phyloP scores from a whole-genome alignment of 2,113 vertebrate genomes.

The Vanacampus margaritifer region DNA sequence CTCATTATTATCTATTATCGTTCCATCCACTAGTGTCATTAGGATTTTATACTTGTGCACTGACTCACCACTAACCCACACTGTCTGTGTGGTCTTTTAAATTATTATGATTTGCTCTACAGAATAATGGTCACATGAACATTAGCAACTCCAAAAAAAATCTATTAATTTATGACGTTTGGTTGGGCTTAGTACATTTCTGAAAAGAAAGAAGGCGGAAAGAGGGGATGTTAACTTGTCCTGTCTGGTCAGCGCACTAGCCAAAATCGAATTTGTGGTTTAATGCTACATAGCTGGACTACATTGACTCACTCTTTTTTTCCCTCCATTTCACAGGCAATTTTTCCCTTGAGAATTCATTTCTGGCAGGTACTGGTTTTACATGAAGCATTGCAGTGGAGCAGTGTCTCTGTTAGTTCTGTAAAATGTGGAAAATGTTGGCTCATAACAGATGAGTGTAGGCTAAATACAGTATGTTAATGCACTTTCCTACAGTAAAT shows the following conservation, averaged over 20 bases:
- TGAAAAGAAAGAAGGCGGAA: neutral
- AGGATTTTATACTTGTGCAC: neutral
- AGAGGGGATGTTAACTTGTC: neutral
- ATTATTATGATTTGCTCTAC: neutral
- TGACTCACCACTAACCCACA: neutral
- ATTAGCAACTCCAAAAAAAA: neutral
- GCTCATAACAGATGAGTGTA: neutral
- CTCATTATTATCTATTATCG: slow-evolving; percentile 21
- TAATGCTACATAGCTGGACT: neutral
- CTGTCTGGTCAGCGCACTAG: neutral
- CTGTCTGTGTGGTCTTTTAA: neutral
- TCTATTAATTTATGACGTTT: neutral
- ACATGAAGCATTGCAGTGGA: slow-evolving; percentile 4
- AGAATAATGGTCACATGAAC: neutral
- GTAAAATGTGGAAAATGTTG: slow-evolving; percentile 22
- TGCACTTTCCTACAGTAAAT: neutral
- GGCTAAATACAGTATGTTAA: neutral
- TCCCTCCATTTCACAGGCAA: neutral
- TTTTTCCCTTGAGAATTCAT: slow-evolving; percentile 4
- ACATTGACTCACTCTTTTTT: slow-evolving; percentile 3
- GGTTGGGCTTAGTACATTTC: too few species aligned
- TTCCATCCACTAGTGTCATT: neutral
- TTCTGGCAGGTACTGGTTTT: slow-evolving; percentile 26
- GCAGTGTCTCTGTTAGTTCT: slow-evolving; percentile 14
- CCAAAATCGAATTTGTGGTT: slow-evolving; percentile 1